These are phyloP conservation scores for Lasius fuliginosus DNA, from an alignment of 2,888 invertebrate species.

Conservation along the genomic window DNA sequence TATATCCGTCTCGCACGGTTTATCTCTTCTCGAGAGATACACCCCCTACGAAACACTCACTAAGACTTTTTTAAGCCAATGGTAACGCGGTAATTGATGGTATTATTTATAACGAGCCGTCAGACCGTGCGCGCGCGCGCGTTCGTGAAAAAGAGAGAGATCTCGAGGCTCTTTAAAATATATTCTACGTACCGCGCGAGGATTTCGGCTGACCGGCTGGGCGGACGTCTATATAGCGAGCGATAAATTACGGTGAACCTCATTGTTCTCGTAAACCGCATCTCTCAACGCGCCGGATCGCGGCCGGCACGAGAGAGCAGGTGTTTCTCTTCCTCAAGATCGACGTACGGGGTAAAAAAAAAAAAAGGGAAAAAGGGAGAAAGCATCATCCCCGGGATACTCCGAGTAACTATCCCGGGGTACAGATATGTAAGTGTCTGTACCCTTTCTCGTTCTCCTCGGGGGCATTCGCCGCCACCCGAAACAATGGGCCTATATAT, in stretches of 20 bases:
- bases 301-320: conserved; percentile 60
- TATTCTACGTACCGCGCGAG: conserved; percentile 28
- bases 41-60: not conserved
- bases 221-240: conserved; percentile 44
- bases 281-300: conserved; percentile 49
- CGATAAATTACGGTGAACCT: conserved; percentile 50
- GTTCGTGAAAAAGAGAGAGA: conserved; percentile 27
- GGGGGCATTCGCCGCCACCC: conserved; percentile 59
- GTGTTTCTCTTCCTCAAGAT: conserved; percentile 67
- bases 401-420: not conserved
- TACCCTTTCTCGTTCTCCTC: conserved; percentile 61
- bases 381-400: conserved; percentile 10
- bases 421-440: conserved; percentile 43
- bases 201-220: conserved; percentile 48
- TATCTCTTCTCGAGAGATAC: not conserved
- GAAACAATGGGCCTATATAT: conserved; percentile 82
- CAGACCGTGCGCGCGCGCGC: conserved; percentile 12
- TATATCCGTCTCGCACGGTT: not conserved
- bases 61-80: conserved; percentile 23
- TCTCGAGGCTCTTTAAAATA: conserved; percentile 21
- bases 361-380: not conserved
- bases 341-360: conserved; percentile 48
- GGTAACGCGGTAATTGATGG: conserved; percentile 36
- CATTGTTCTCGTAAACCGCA: conserved; percentile 71
- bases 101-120: conserved; percentile 42